phyloP scores from a whole-genome alignment of 2,113 vertebrate genomes.

The Glaucomys volans region DNA sequence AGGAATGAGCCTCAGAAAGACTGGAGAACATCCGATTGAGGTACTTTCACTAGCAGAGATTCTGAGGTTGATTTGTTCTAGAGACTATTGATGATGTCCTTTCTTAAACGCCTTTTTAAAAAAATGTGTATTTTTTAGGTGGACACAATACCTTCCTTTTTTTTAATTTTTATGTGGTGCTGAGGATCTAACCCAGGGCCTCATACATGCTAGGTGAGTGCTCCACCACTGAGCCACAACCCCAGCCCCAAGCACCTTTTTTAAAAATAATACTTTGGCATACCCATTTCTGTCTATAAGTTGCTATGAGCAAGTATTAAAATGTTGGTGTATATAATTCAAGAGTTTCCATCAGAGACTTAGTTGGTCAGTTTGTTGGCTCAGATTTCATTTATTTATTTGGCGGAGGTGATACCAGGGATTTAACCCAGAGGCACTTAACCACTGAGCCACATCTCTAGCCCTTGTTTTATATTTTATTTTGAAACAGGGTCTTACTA shows the following conservation, averaged over 20 bases:
- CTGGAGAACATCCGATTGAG: background rate
- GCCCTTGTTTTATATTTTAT: no score
- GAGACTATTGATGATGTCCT: background rate
- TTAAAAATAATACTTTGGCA: background rate
- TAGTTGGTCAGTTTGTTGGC: background rate
- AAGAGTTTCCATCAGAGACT: conserved; percentile 14
- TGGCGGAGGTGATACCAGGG: no score
- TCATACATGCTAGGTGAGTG: no score
- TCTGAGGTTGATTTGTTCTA: background rate
- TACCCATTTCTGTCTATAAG: background rate
- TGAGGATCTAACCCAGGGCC: no score
- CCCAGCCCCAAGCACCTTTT: no score
- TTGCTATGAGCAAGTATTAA: background rate
- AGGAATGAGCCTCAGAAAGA: background rate
- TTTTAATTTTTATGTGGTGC: no score
- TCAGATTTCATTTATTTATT: background rate
- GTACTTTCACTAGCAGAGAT: background rate
- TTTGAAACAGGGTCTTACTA: no score
- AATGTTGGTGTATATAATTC: background rate
- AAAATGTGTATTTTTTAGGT: no score
- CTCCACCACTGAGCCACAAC: no score
- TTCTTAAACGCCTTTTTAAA: background rate
- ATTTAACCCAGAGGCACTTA: no score
- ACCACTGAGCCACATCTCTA: no score
- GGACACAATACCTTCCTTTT: no score